Evolutionary conservation across 2,888 invertebrate genomes (phyloP).

Genomic region (Notodonta dromedarius): DNA sequence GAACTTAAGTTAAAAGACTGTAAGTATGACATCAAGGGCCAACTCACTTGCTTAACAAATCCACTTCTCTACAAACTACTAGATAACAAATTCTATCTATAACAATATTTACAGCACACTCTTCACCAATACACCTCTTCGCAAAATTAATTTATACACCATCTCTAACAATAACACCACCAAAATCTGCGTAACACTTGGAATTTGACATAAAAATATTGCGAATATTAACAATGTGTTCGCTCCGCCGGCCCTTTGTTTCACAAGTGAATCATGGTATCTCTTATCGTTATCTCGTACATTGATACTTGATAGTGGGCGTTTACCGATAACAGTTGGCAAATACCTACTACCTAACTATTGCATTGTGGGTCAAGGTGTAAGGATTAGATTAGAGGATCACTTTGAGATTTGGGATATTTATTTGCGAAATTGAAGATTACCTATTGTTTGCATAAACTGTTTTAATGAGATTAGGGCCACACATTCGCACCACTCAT

Average conservation of each 20-base stretch:
- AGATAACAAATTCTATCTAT: too few species aligned
- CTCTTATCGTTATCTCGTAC: slow-evolving; percentile 43
- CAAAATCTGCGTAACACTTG: neutral
- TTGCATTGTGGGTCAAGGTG: slow-evolving; percentile 57
- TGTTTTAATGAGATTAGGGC: too few species aligned
- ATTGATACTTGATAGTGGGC: slow-evolving; percentile 66
- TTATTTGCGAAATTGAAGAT: slow-evolving; percentile 7
- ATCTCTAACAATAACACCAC: neutral
- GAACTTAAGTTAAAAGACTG: too few species aligned
- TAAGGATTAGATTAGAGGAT: slow-evolving; percentile 16
- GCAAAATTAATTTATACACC: neutral
- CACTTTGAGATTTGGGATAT: slow-evolving; percentile 14
- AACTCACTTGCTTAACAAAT: too few species aligned
- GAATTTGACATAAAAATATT: neutral
- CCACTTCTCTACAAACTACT: too few species aligned
- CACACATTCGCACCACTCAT: too few species aligned
- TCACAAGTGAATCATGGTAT: slow-evolving; percentile 48
- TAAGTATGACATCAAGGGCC: too few species aligned
- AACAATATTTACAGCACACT: too few species aligned
- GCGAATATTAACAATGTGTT: slow-evolving; percentile 10
- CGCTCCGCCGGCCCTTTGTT: slow-evolving; percentile 26
- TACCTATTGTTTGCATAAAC: too few species aligned
- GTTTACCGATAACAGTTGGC: slow-evolving; percentile 51
- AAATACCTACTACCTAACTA: slow-evolving; percentile 43
- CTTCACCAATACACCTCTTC: neutral